phyloP scores from a whole-genome alignment of 2,888 invertebrate genomes.

The Caenorhabditis drosophilae region DNA sequence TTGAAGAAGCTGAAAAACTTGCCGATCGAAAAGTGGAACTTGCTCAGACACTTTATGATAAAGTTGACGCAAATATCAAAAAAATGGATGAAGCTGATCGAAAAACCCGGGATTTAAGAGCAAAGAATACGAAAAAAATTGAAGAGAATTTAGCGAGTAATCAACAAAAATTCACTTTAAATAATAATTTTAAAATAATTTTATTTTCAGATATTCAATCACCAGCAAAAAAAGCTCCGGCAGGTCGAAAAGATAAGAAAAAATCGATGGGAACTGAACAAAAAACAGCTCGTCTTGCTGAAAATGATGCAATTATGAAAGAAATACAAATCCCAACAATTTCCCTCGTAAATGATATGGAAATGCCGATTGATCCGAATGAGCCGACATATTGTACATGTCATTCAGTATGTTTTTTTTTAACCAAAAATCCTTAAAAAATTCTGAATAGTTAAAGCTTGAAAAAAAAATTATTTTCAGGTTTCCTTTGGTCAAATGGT shows the following conservation, averaged over 20 bases:
- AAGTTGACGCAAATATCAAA: conserved; percentile 81
- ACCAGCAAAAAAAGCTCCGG: background rate
- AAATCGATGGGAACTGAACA: conserved; percentile 11
- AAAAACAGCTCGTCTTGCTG: conserved; percentile 6
- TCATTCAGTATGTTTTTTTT: conserved; percentile 77
- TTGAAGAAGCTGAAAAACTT: background rate
- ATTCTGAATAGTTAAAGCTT: background rate
- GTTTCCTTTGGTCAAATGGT: conserved; percentile 96
- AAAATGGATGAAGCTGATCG: conserved; percentile 29
- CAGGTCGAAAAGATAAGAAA: conserved; percentile 7
- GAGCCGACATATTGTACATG: conserved; percentile 96
- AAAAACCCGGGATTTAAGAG: background rate
- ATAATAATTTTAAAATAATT: background rate
- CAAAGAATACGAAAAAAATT: background rate
- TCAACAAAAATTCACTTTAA: background rate
- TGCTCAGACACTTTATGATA: conserved; percentile 95
- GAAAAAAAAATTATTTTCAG: no score
- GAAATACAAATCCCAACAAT: conserved; percentile 8
- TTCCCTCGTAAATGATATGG: conserved; percentile 70
- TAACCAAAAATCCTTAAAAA: background rate
- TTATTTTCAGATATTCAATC: conserved; percentile 3
- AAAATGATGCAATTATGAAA: conserved; percentile 16
- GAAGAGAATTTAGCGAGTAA: background rate
- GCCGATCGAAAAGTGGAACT: conserved; percentile 54
- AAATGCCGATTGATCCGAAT: conserved; percentile 83